Evolutionary conservation across 2,113 vertebrate genomes (phyloP).

Genomic region (Thinocorus orbignyianus): DNA sequence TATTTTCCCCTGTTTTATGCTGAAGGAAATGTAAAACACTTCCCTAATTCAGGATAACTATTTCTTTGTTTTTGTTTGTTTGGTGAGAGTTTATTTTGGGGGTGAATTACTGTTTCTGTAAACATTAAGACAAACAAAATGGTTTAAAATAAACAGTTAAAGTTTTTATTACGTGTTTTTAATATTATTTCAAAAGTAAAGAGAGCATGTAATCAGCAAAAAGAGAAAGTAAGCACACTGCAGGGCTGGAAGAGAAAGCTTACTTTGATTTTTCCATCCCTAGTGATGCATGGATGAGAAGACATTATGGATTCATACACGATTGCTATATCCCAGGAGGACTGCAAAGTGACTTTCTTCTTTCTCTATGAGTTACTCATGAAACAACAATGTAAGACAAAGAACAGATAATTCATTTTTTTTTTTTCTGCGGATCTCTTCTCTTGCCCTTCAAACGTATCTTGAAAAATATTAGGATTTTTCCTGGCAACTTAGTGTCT

Average conservation of each 20-base stretch:
- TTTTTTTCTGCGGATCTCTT: background rate
- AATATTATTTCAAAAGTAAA: slow-evolving; percentile 7
- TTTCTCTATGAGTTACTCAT: background rate
- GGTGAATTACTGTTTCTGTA: background rate
- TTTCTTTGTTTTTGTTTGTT: background rate
- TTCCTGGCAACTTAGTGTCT: background rate
- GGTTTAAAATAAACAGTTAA: background rate
- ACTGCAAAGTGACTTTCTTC: slow-evolving; percentile 41
- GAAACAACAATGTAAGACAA: background rate
- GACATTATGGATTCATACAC: slow-evolving; percentile 3
- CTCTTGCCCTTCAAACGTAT: background rate
- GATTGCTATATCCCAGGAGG: background rate
- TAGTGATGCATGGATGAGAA: slow-evolving; percentile 19
- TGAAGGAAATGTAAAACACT: slow-evolving; percentile 42
- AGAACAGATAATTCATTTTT: background rate
- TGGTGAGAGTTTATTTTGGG: background rate
- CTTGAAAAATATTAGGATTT: background rate
- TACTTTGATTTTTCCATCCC: slow-evolving; percentile 16
- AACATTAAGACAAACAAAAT: background rate
- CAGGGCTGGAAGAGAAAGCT: background rate
- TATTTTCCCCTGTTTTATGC: slow-evolving; percentile 55
- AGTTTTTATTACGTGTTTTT: background rate
- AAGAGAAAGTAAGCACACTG: background rate
- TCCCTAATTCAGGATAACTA: background rate
- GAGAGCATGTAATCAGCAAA: background rate